Evolutionary conservation across 2,113 vertebrate species (phyloP), one percentile per base, ranked within the genome.

Genomic region (Proteles cristata): DNA sequence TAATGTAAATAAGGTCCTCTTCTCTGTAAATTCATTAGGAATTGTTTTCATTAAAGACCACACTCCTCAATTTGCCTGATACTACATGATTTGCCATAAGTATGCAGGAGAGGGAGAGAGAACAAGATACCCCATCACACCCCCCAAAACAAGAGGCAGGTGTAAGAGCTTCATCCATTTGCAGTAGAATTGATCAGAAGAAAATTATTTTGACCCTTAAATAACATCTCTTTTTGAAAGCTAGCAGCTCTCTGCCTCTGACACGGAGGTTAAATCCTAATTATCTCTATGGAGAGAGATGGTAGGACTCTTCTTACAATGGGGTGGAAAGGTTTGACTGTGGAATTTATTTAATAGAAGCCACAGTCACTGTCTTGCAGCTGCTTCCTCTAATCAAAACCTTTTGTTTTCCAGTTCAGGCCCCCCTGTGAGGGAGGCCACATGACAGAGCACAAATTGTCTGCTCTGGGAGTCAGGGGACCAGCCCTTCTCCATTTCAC

Each of bases 241-340:
- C 92, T 81, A 96, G 89, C 93, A 71, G 80, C 87, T 96, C 87
- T 90, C 87, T 93, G 39, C 77, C 35, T 96, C 55, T 8, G 11
- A 88, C 83, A 31, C 33, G 23, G 55, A 97, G 95, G 97, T 97
- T 96, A 93, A 97, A 87, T 95, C 84, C 90, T 93, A 97, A 97
- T 97, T 94, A 96, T 96, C 95, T 92, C 97, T 96, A 95, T 65
- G 94, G 95, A 97, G 96, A 97, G 92, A 95, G 79, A 28, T 16
- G 86, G 91, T 50, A 11, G 68, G 15, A 6, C 48, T 53, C 31
- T 89, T 93, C 82, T 94, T 92, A 83, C 63, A 69, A 66, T 11
- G 11, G 63, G 65, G 90, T 87, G 92, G 83, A 85, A 92, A 95
- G 79, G 90, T 92, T 95, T 88, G 63, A 68, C 11, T 14, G 83